These are phyloP conservation scores for Cryptotis parvus DNA, from an alignment of 2,113 vertebrate genomes.

Conservation along the genomic window DNA sequence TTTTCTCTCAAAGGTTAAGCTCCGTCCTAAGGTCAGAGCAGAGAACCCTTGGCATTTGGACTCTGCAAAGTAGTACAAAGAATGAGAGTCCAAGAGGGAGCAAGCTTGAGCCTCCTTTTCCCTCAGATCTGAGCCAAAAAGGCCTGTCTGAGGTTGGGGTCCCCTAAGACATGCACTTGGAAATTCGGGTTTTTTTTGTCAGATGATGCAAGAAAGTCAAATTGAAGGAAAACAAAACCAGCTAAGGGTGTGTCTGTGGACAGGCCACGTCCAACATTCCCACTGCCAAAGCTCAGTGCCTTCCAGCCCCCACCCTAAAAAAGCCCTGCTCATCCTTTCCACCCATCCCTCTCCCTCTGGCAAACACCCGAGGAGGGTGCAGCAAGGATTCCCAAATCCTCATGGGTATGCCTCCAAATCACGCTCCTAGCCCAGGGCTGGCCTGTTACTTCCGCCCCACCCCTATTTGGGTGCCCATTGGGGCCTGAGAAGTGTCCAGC, in stretches of 20 bases:
- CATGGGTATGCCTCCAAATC: neutral
- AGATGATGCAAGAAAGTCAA: slow-evolving; percentile 1
- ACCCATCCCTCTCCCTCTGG: too few relatives aligned
- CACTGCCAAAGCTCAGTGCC: too few relatives aligned
- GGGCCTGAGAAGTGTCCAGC: neutral
- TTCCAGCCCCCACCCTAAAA: too few relatives aligned
- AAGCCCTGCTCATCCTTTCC: too few relatives aligned
- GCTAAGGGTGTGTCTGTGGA: neutral
- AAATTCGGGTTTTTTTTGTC: neutral
- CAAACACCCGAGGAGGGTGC: neutral
- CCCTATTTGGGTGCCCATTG: neutral
- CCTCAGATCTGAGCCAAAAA: neutral
- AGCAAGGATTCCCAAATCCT: too few relatives aligned
- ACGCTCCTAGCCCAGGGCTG: neutral
- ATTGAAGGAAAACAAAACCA: neutral
- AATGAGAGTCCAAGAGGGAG: neutral
- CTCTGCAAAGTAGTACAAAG: neutral
- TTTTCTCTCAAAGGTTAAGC: neutral
- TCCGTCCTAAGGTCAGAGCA: neutral
- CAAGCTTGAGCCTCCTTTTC: neutral
- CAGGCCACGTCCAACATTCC: neutral
- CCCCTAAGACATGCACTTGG: neutral
- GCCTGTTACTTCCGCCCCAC: accelerated
- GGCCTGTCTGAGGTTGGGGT: neutral
- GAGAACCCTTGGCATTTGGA: neutral